A percentile compares a stretch with the other conserved stretches of the same genome.
These are phyloP conservation scores for Podargus strigoides DNA, from an alignment of 2,797 vertebrate genomes.

Conservation along the genomic window DNA sequence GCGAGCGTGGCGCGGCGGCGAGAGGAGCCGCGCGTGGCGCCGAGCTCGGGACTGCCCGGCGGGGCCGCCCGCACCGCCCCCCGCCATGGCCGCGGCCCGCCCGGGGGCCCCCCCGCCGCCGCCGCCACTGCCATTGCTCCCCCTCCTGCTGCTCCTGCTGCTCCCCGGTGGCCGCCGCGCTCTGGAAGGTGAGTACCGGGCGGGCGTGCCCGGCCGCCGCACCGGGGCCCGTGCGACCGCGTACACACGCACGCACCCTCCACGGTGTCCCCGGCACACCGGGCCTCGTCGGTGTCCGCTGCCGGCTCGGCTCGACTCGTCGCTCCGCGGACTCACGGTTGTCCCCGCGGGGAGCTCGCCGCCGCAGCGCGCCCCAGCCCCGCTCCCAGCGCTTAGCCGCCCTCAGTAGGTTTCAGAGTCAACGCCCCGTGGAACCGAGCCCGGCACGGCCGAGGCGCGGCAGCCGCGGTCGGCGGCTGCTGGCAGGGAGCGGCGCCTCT, in stretches of 20 bases:
- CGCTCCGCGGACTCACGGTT: background rate
- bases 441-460: background rate
- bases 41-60: constrained; percentile 17
- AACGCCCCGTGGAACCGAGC: constrained; percentile 6
- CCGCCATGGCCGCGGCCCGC: constrained; percentile 67
- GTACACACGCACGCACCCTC: background rate
- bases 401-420: constrained; percentile 3
- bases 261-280: background rate
- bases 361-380: background rate
- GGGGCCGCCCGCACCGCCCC: constrained; percentile 31
- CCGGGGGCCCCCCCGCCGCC: background rate
- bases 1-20: constrained; percentile 63
- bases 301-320: background rate
- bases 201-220: background rate
- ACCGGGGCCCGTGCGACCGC: background rate
- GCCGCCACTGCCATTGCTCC: background rate
- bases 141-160: constrained; percentile 22
- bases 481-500: background rate
- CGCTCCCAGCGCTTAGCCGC: background rate
- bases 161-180: constrained; percentile 59
- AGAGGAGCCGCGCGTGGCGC: constrained; percentile 26
- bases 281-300: background rate
- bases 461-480: background rate
- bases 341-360: background rate
- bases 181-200: constrained; percentile 69